phyloP scores from a whole-genome alignment of 2,797 vertebrate genomes.

The Coluber constrictor region DNA sequence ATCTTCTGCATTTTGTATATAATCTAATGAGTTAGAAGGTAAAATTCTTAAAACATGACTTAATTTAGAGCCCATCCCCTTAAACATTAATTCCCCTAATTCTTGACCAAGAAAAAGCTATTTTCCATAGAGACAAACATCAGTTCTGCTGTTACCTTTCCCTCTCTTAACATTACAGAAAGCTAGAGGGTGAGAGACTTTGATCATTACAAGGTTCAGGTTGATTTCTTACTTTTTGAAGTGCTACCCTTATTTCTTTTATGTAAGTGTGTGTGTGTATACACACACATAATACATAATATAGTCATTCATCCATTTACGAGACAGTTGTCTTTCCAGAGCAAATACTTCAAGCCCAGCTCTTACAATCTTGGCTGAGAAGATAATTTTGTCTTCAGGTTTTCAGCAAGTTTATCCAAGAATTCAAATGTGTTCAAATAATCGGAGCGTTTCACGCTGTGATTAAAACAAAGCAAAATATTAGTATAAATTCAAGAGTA shows the following conservation, averaged over 20 bases:
- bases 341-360: neutral
- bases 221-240: conserved; percentile 58
- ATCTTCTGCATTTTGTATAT: neutral
- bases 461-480: conserved; percentile 7
- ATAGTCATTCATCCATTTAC: conserved; percentile 43
- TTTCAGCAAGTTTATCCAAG: conserved; percentile 94
- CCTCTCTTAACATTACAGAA: conserved; percentile 23
- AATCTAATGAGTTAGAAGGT: conserved; percentile 5
- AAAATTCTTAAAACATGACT: conserved; percentile 19
- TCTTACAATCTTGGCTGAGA: conserved; percentile 83
- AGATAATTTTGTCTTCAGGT: conserved; percentile 85
- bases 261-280: too few species aligned
- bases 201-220: conserved; percentile 38
- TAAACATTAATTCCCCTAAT: neutral
- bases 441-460: conserved; percentile 85
- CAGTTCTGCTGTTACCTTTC: neutral
- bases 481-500: neutral
- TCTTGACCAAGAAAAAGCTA: neutral
- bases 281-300: too few species aligned
- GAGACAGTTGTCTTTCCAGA: conserved; percentile 17
- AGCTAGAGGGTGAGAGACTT: conserved; percentile 29
- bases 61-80: neutral
- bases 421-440: conserved; percentile 97
- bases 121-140: neutral
- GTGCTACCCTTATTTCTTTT: conserved; percentile 33